Conservation (phyloP, 2,113 vertebrate species). For the Anguilla rostrata region DNA sequence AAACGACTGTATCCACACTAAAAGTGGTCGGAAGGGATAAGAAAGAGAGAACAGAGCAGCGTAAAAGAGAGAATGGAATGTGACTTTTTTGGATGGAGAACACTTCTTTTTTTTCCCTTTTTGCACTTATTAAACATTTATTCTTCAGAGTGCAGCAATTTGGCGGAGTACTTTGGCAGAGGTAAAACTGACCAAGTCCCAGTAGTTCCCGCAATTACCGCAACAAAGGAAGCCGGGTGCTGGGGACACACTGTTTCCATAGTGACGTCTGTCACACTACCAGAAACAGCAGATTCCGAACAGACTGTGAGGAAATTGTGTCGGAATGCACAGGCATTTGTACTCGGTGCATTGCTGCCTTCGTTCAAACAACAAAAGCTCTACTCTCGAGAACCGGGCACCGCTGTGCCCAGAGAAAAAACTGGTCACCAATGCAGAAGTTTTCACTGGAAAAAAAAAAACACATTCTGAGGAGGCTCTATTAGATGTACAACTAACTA, state of each 20-base stretch:
- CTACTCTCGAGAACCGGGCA: background rate
- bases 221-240: background rate
- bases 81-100: constrained; percentile 43
- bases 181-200: constrained; percentile 33
- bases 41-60: constrained; percentile 31
- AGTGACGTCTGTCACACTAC: background rate
- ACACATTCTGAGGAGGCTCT: background rate
- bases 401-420: background rate
- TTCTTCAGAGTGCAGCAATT: constrained; percentile 51
- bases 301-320: background rate
- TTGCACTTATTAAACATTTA: constrained; percentile 65
- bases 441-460: too few relatives aligned
- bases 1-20: background rate
- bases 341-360: background rate
- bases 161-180: constrained; percentile 48
- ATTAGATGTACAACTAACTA: background rate
- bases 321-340: background rate
- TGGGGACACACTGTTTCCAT: background rate
- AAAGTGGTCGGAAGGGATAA: constrained; percentile 22
- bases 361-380: background rate
- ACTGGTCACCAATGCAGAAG: too few relatives aligned
- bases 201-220: background rate
- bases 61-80: constrained; percentile 53
- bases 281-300: background rate
- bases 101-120: constrained; percentile 40